Percentiles rank a stretch among this genome's conserved stretches.
Conservation (phyloP, 2,113 vertebrate genomes). For the Cacatua alba region DNA sequence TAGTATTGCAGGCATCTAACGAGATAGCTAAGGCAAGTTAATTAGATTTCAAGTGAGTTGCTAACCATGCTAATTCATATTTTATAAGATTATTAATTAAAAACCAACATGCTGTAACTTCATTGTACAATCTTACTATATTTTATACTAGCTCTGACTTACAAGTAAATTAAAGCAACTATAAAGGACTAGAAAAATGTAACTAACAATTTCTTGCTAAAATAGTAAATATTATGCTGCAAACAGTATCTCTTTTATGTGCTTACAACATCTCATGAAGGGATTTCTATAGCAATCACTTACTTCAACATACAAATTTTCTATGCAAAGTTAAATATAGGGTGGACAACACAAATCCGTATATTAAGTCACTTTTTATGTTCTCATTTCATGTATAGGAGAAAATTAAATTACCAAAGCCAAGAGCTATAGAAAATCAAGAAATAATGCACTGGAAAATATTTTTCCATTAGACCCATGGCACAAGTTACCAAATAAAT, state of each 20-base stretch:
- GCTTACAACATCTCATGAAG: background rate
- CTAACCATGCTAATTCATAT: constrained; percentile 75
- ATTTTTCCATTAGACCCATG: background rate
- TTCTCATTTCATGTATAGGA: constrained; percentile 1
- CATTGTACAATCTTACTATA: constrained; percentile 58
- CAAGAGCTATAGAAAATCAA: background rate
- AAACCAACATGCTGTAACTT: constrained; percentile 57
- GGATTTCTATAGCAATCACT: background rate
- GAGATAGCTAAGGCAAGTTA: constrained; percentile 70
- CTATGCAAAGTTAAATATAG: background rate
- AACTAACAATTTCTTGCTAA: constrained; percentile 55
- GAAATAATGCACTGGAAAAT: background rate
- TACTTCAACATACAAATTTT: background rate
- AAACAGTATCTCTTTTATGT: constrained; percentile 40
- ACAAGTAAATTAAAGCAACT: constrained; percentile 61
- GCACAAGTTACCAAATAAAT: background rate
- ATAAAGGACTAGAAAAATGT: constrained; percentile 59
- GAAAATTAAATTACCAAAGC: background rate
- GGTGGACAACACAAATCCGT: background rate
- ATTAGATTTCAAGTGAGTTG: constrained; percentile 76
- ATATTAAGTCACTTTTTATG: constrained; percentile 11
- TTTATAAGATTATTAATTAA: constrained; percentile 79
- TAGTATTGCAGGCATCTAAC: constrained; percentile 40
- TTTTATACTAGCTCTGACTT: constrained; percentile 58
- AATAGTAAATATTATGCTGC: constrained; percentile 42